These are phyloP conservation scores for Diadema setosum DNA, from an alignment of 35 echinoderm and acorn worm genomes.

Conservation along the genomic window DNA sequence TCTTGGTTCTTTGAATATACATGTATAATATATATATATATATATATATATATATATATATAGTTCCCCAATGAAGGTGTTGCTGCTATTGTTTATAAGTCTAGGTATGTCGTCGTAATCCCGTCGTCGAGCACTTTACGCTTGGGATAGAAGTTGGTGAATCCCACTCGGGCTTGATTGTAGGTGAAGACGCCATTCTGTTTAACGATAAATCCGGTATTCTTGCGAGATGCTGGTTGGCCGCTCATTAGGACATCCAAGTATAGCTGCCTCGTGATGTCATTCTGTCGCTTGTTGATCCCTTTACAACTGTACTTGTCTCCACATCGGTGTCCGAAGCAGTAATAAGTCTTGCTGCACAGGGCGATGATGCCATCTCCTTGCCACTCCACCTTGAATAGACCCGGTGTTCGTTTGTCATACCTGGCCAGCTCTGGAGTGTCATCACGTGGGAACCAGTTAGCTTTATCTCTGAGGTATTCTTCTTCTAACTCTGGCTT, in stretches of 20 bases:
- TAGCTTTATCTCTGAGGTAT: too few species aligned
- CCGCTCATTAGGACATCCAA: not conserved
- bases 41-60: too few species aligned
- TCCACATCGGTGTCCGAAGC: not conserved
- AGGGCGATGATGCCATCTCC: not conserved
- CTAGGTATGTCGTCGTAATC: not conserved
- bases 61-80: too few species aligned
- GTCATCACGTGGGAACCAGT: too few species aligned
- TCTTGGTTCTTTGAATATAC: too few species aligned
- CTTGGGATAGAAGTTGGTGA: conserved; percentile 22
- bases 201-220: not conserved
- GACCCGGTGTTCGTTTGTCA: too few species aligned
- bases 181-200: not conserved
- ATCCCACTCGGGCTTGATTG: not conserved
- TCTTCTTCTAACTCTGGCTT: too few species aligned
- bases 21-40: too few species aligned
- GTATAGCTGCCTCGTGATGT: conserved; percentile 1
- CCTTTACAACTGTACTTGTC: conserved; percentile 48
- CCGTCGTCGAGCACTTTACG: conserved; percentile 30
- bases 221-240: not conserved
- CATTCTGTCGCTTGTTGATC: not conserved
- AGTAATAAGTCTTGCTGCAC: too few species aligned
- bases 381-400: not conserved
- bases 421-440: too few species aligned
- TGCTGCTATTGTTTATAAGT: not conserved